Base-by-base conservation (phyloP, 2,113 vertebrate species). In the Ceuthmochares aereus region DNA sequence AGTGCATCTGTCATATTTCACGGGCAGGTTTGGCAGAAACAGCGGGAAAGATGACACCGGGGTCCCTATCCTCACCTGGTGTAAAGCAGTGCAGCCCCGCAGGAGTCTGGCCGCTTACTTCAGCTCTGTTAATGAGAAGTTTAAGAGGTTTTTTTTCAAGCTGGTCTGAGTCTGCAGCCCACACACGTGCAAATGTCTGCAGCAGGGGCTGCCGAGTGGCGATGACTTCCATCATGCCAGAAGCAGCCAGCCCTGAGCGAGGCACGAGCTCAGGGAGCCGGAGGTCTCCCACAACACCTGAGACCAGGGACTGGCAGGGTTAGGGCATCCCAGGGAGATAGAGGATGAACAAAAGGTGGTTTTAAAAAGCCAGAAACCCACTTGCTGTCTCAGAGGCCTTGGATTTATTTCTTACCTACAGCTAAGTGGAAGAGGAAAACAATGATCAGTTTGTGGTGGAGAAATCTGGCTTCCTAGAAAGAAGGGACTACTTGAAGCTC, bases 1-100 rank as follows among this genome's bases (percentile, higher is more conserved):
- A 4, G 91, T 6, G 93, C 92, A 43, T 94, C 91, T 64, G 93
- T 81, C 97, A 81, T 95, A 90, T 96, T 95, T 95, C 95, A 91
- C 7, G 0, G 83, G 81, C 20, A 80, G 85, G 10, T 56, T 67
- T 69, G 94, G 93, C 87, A 66, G 76, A 76, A 78, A 32, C 23
- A 4, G 19, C 10, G 9, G 69, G 49, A 9, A 76, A 51, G 91
- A 74, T 62, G 91, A 91, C 78, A 74, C 29, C 1, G 3, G 17
- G 55, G 91, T 83, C 59, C 40, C 3, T 9, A 87, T 91, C 10
- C 66, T 21, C 2, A 3, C 4, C 2, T 2, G 72, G 83, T n/a
- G 92, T 34, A 10, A 81, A 78, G 12, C 89, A 27, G 75, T 91
- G 5, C 54, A 7, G 89, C 74, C 51, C 70, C 5, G 8, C 63